Evolutionary conservation across 2,888 invertebrate genomes (phyloP).

Genomic region (Brenthis hecate): DNA sequence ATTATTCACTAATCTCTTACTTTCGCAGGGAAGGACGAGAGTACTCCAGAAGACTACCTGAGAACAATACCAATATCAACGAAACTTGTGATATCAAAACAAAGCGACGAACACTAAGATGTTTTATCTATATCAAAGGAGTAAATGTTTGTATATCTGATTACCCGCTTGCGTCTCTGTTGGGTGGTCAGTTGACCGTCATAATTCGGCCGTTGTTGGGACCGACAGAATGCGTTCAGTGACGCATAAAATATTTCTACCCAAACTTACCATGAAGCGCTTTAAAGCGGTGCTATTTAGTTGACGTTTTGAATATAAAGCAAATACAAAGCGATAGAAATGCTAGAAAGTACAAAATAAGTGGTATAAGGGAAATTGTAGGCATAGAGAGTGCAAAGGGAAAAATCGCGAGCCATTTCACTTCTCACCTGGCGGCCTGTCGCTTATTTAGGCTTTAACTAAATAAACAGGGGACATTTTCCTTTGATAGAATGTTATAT

Average conservation of each 20-base stretch:
- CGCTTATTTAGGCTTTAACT: conserved; percentile 37
- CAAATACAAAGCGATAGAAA: conserved; percentile 36
- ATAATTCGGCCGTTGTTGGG: conserved; percentile 70
- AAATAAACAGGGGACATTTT: conserved; percentile 24
- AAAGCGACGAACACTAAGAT: conserved; percentile 53
- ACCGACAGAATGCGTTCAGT: conserved; percentile 64
- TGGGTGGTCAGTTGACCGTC: conserved; percentile 79
- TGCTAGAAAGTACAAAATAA: conserved; percentile 21
- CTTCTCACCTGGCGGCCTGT: conserved; percentile 65
- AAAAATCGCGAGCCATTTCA: conserved; percentile 71
- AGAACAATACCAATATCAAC: conserved; percentile 18
- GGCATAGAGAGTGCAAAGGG: conserved; percentile 65
- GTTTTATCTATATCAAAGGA: conserved; percentile 68
- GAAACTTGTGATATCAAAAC: conserved; percentile 38
- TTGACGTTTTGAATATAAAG: conserved; percentile 3
- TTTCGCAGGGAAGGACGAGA: background rate
- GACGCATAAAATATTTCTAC: conserved; percentile 79
- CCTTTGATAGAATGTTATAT: background rate
- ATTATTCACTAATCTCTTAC: background rate
- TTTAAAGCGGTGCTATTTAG: conserved; percentile 18
- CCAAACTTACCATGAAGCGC: conserved; percentile 38
- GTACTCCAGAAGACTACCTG: conserved; percentile 2
- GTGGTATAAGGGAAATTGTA: conserved; percentile 28
- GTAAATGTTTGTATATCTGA: conserved; percentile 76
- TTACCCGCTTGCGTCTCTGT: conserved; percentile 59